Conservation (phyloP, 2,797 vertebrate genomes). For the Paramormyrops hopkinsi region DNA sequence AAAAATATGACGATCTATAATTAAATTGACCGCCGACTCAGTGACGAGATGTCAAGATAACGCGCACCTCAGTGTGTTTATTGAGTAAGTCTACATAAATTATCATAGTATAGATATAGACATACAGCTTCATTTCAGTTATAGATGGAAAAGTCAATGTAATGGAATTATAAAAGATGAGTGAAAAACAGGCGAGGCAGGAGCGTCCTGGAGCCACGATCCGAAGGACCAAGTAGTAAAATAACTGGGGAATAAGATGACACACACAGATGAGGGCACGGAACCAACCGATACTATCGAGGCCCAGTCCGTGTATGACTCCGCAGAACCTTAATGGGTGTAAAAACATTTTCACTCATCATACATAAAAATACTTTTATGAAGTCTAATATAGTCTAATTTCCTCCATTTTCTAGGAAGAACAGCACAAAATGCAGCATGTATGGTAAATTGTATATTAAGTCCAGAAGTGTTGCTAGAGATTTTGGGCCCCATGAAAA, state of each 20-base stretch:
- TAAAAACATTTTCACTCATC: conserved; percentile 32
- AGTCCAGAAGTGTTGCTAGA: not conserved
- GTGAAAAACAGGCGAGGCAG: conserved; percentile 31
- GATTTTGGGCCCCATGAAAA: not conserved
- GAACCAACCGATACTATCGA: conserved; percentile 26
- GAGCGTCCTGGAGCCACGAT: conserved; percentile 20
- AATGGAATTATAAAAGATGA: conserved; percentile 43
- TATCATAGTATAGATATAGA: conserved; percentile 43
- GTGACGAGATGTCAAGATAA: not conserved
- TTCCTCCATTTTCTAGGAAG: conserved; percentile 7
- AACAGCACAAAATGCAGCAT: not conserved
- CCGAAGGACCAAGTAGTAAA: conserved; percentile 25
- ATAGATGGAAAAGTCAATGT: conserved; percentile 44
- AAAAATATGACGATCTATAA: not conserved
- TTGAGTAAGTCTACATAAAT: conserved; percentile 51
- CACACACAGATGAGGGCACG: conserved; percentile 34
- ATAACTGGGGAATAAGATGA: conserved; percentile 26
- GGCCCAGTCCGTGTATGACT: not conserved
- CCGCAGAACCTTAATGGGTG: conserved; percentile 21
- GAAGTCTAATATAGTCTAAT: conserved; percentile 11
- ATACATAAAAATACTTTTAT: conserved; percentile 26
- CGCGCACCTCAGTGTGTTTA: conserved; percentile 44
- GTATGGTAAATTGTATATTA: conserved; percentile 8
- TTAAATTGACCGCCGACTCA: not conserved
- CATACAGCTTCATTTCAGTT: conserved; percentile 43